Conservation (phyloP, 1,140 invertebrate species). For the Streblospio benedicti region DNA sequence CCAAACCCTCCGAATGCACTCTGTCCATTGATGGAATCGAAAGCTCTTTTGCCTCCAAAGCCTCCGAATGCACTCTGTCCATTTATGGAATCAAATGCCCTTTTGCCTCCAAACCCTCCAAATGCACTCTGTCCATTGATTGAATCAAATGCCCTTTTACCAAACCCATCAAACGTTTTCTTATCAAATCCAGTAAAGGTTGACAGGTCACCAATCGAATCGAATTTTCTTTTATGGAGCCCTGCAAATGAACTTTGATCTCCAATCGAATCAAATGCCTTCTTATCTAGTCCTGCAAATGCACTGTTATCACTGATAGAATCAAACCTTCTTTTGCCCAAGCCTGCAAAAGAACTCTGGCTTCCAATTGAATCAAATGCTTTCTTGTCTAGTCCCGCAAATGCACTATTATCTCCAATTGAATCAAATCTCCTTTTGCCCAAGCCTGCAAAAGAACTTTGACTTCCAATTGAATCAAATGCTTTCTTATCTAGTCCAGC, state of each 20-base stretch:
- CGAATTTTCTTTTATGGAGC: background rate
- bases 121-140: conserved; percentile 7
- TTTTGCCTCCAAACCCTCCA: conserved; percentile 12
- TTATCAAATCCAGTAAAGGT: conserved; percentile 7
- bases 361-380: conserved; percentile 11
- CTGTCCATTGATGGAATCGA: conserved; percentile 6
- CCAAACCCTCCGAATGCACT: conserved; percentile 9
- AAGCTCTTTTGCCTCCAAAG: conserved; percentile 5
- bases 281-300: background rate
- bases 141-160: conserved; percentile 11
- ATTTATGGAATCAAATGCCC: conserved; percentile 3
- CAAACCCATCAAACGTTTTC: conserved; percentile 6
- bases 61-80: conserved; percentile 3
- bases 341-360: conserved; percentile 8
- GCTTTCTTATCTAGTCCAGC: conserved; percentile 9
- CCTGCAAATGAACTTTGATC: conserved; percentile 8
- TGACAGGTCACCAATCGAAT: background rate
- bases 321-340: conserved; percentile 1
- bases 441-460: conserved; percentile 7
- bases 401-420: background rate
- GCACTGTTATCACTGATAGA: background rate
- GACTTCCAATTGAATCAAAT: conserved; percentile 10
- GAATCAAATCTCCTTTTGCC: background rate
- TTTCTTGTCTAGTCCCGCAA: background rate
- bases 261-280: conserved; percentile 10